These are phyloP conservation scores for Petrophora chlorosata DNA, from an alignment of 2,888 invertebrate species.

Conservation along the genomic window DNA sequence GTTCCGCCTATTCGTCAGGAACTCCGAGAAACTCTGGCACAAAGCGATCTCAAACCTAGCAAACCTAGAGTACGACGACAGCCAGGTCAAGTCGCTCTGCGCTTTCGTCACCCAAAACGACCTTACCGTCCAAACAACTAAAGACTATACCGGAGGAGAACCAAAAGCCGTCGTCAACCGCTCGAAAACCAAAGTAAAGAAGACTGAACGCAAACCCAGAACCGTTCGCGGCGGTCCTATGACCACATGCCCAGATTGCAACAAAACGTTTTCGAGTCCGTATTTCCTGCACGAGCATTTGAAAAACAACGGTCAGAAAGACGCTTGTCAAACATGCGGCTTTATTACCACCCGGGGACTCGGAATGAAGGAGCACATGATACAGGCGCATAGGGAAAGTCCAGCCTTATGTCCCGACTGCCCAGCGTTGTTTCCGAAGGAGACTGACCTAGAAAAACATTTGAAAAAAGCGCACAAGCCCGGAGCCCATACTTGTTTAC, in stretches of 20 bases:
- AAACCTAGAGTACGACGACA: conserved; percentile 28
- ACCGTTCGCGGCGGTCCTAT: conserved; percentile 52
- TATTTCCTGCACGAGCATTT: conserved; percentile 64
- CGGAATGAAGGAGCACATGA: conserved; percentile 59
- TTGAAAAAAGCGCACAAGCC: conserved; percentile 52
- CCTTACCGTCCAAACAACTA: conserved; percentile 52
- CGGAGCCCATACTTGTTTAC: conserved; percentile 57
- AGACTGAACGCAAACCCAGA: conserved; percentile 43
- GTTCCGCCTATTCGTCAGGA: conserved; percentile 58
- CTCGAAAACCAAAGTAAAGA: conserved; percentile 48
- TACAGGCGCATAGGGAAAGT: conserved; percentile 48
- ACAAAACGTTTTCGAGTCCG: conserved; percentile 62
- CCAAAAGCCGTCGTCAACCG: conserved; percentile 51
- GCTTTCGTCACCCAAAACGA: conserved; percentile 56
- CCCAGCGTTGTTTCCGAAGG: conserved; percentile 53
- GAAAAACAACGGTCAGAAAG: conserved; percentile 69
- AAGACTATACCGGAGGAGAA: conserved; percentile 53
- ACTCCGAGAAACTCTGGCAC: conserved; percentile 58
- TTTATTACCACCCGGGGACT: conserved; percentile 51
- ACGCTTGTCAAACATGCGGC: conserved; percentile 65
- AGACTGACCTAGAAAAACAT: conserved; percentile 52
- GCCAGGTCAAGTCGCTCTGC: conserved; percentile 55
- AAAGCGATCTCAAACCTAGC: conserved; percentile 52
- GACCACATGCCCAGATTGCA: conserved; percentile 65
- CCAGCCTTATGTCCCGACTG: conserved; percentile 58